Evolutionary conservation across 1,140 invertebrate genomes (phyloP).

Genomic region (Eciton burchellii): DNA sequence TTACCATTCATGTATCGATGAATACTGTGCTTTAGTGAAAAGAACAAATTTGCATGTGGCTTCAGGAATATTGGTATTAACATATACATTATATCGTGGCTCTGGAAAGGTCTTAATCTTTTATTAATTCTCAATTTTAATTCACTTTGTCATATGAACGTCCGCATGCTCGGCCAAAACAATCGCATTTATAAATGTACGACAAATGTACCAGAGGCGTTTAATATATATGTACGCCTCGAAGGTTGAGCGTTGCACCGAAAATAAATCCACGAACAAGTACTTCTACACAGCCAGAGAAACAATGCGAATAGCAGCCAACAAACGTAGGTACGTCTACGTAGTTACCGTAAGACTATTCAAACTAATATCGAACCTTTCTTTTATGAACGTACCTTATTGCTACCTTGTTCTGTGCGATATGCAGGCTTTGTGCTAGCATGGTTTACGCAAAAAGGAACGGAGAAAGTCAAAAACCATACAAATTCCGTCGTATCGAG

Average conservation of each 20-base stretch:
- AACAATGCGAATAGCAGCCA: constrained; percentile 41
- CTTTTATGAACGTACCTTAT: constrained; percentile 7
- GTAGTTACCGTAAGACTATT: constrained; percentile 34
- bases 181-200: constrained; percentile 52
- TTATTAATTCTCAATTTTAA: constrained; percentile 12
- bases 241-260: constrained; percentile 58
- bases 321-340: constrained; percentile 1
- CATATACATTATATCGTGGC: not conserved
- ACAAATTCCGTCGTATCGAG: constrained; percentile 56
- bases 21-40: not conserved
- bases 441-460: not conserved
- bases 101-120: no score
- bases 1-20: not conserved
- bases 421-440: constrained; percentile 16
- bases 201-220: constrained; percentile 45
- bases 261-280: constrained; percentile 60
- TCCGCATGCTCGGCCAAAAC: constrained; percentile 49
- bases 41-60: not conserved
- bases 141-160: constrained; percentile 58
- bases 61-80: not conserved
- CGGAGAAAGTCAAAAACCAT: constrained; percentile 19
- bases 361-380: constrained; percentile 9
- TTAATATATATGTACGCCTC: constrained; percentile 22
- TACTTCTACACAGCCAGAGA: constrained; percentile 20
- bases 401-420: not conserved